Conservation (phyloP, 2,113 vertebrate species). For the Zapus hudsonius region DNA sequence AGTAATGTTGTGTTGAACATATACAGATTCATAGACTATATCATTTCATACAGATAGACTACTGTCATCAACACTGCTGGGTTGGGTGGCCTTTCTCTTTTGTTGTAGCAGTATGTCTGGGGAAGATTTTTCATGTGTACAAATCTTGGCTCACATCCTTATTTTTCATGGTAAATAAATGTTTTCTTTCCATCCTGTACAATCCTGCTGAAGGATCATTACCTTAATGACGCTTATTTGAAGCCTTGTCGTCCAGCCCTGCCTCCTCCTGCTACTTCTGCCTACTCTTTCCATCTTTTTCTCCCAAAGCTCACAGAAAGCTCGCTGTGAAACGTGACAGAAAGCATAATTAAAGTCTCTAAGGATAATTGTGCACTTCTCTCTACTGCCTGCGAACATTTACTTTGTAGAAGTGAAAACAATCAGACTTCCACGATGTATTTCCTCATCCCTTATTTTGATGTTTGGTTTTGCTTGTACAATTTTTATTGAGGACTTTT, state of each 20-base stretch:
- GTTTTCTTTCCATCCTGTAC: background rate
- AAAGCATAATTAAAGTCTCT: background rate
- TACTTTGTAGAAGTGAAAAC: background rate
- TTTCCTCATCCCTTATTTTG: background rate
- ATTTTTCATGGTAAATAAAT: conserved; percentile 38
- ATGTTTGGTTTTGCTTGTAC: too few species aligned
- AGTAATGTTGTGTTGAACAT: background rate
- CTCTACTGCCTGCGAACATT: background rate
- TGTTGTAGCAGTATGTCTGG: background rate
- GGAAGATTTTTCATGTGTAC: background rate
- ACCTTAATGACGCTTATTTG: background rate
- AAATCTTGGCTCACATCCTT: background rate
- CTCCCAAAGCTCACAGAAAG: background rate
- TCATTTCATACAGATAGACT: background rate
- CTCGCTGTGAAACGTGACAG: background rate
- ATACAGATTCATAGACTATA: background rate
- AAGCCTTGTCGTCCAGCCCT: background rate
- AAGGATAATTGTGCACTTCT: background rate
- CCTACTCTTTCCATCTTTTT: background rate
- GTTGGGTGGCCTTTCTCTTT: background rate
- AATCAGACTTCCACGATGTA: background rate
- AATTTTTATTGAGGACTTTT: too few species aligned
- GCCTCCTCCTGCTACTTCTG: background rate
- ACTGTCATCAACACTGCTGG: background rate
- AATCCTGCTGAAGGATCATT: background rate